phyloP scores from a whole-genome alignment of 2,797 vertebrate species.

The Apogon hyalosoma region DNA sequence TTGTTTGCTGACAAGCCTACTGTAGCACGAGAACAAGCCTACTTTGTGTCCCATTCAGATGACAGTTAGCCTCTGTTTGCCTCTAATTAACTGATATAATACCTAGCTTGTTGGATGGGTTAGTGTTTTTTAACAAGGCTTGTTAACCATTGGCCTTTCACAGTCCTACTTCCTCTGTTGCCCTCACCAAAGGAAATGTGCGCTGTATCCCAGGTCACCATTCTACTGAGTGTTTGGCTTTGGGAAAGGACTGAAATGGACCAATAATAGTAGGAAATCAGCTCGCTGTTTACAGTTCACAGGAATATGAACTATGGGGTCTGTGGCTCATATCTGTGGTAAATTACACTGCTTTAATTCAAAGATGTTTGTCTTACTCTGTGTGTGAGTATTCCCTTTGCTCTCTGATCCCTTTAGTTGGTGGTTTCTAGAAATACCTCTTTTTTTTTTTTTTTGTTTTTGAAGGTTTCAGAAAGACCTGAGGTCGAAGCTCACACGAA shows the following conservation, averaged over 20 bases:
- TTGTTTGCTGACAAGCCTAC: slow-evolving; percentile 70
- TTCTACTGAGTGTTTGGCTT: slow-evolving; percentile 59
- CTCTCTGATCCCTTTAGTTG: slow-evolving; percentile 22
- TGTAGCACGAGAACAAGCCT: slow-evolving; percentile 65
- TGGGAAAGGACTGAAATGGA: slow-evolving; percentile 44
- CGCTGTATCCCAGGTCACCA: slow-evolving; percentile 58
- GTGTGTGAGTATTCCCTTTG: slow-evolving; percentile 27
- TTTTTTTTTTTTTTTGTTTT: not conserved
- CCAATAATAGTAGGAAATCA: slow-evolving; percentile 37
- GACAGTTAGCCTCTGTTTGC: slow-evolving; percentile 68
- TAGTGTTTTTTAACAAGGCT: slow-evolving; percentile 63
- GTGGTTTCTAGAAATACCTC: slow-evolving; percentile 57
- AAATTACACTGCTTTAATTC: slow-evolving; percentile 21
- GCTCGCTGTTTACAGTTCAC: slow-evolving; percentile 19
- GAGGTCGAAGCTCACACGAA: slow-evolving; percentile 50
- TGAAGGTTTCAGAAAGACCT: slow-evolving; percentile 22
- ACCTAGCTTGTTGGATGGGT: slow-evolving; percentile 64
- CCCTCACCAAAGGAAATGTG: slow-evolving; percentile 70
- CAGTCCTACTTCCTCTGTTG: slow-evolving; percentile 67
- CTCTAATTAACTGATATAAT: slow-evolving; percentile 75
- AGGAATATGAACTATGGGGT: slow-evolving; percentile 34
- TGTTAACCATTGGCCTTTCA: slow-evolving; percentile 72
- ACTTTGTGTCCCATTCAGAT: slow-evolving; percentile 58
- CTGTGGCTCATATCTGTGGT: slow-evolving; percentile 9
- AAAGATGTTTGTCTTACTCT: slow-evolving; percentile 5